phyloP scores from a whole-genome alignment of 2,797 vertebrate genomes.

The Glyptemys insculpta region DNA sequence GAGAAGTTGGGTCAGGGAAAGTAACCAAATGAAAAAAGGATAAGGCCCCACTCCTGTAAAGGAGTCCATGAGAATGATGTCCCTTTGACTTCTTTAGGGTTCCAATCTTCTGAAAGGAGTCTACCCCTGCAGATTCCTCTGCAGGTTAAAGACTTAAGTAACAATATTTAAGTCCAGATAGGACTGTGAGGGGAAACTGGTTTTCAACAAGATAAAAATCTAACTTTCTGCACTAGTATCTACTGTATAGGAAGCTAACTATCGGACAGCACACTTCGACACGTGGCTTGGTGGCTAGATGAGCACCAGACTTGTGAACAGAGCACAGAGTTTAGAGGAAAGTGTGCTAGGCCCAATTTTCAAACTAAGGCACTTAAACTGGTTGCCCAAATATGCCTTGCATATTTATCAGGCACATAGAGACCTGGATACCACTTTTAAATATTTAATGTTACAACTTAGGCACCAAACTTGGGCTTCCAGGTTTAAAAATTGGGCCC shows the following conservation, averaged over 20 bases:
- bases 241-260: neutral
- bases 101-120: neutral
- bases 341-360: neutral
- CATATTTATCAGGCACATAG: neutral
- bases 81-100: neutral
- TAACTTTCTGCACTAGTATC: neutral
- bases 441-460: neutral
- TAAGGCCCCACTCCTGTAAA: neutral
- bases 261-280: neutral
- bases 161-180: neutral
- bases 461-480: neutral
- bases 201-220: neutral
- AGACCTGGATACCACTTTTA: neutral
- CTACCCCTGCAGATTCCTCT: neutral
- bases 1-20: neutral
- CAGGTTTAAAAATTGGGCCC: neutral
- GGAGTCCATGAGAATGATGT: accelerated
- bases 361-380: neutral
- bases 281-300: neutral
- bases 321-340: neutral
- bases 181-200: neutral
- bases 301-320: neutral
- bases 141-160: neutral
- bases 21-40: neutral
- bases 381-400: neutral